Evolutionary conservation across 1,140 invertebrate species (phyloP), one percentile per base, ranked within the genome.

Genomic region (Asobara japonica): DNA sequence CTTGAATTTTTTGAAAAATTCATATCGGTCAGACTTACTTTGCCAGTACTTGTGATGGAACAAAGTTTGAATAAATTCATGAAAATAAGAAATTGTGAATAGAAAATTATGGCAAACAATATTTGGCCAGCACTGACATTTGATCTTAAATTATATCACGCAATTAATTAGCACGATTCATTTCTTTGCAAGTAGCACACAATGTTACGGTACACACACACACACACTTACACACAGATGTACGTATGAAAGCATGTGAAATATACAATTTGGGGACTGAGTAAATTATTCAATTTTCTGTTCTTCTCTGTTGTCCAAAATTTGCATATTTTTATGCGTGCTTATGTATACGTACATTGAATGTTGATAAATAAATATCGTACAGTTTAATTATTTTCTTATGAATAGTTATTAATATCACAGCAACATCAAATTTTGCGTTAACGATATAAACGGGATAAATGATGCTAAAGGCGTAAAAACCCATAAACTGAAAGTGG

Each of bases 391-490:
- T 29, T 4, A 48, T 77, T 82, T 72, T 76, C 78, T 78, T 72
- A 72, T 62, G 60, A 36, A 70, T 20, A 75, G 73, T 68, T 38
- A 64, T 64, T 72, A 33, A 60, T 69, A 72, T 80, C 77, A 83
- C 80, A 85, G 81, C 83, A 83, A 85, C 78, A 86, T 73, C 80
- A 84, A 82, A 86, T 38, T 62, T 45, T 83, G 82, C 82, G 78
- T 76, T 82, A 78, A 81, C 74, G 74, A 56, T 56, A 56, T 56
- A 56, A 10, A 56, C 10, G 51, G 22, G 76, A 73, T 72, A 73
- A 65, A 41, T 10, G 64, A 74, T 73, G 48, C 60, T 66, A 68
- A 48, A 65, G 69, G 65, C 72, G 64, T 67, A 69, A 33, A 66
- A 68, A 29, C 16, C 27, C 33, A 72, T 69, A 74, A 67, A 33